Percentiles rank a stretch among this genome's conserved stretches.
Evolutionary conservation across 1,140 invertebrate genomes (phyloP).

Genomic region (Drosophila ercepeae): DNA sequence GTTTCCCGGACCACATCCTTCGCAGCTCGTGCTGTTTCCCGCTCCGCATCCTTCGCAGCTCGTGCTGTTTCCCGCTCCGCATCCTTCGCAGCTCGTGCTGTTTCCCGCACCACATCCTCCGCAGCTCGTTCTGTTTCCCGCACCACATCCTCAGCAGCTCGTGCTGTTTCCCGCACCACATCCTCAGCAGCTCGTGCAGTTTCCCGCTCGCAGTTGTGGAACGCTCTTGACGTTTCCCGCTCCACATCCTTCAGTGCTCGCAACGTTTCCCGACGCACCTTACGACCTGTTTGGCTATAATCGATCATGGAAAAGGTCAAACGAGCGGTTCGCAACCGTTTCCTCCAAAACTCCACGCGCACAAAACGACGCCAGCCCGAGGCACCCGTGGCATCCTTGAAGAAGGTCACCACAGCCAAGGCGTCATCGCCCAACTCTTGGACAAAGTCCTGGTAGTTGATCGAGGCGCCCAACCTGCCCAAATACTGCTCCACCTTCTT

Average conservation of each 20-base stretch:
- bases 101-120: constrained; percentile 5
- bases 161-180: background rate
- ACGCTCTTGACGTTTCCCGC: background rate
- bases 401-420: constrained; percentile 8
- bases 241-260: constrained; percentile 1
- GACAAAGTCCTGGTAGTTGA: constrained; percentile 4
- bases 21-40: background rate
- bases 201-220: no score
- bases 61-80: constrained; percentile 1
- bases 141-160: background rate
- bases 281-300: background rate
- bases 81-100: background rate
- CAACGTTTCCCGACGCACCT: background rate
- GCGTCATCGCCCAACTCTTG: constrained; percentile 5
- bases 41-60: background rate
- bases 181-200: constrained; percentile 1
- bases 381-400: background rate
- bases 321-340: background rate
- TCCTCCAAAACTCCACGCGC: constrained; percentile 4
- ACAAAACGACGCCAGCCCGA: background rate
- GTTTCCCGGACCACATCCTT: background rate
- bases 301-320: constrained; percentile 2
- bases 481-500: background rate
- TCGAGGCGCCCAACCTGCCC: background rate
- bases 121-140: background rate